phyloP scores from a whole-genome alignment of 2,113 vertebrate genomes.

The Megaceryle torquata region DNA sequence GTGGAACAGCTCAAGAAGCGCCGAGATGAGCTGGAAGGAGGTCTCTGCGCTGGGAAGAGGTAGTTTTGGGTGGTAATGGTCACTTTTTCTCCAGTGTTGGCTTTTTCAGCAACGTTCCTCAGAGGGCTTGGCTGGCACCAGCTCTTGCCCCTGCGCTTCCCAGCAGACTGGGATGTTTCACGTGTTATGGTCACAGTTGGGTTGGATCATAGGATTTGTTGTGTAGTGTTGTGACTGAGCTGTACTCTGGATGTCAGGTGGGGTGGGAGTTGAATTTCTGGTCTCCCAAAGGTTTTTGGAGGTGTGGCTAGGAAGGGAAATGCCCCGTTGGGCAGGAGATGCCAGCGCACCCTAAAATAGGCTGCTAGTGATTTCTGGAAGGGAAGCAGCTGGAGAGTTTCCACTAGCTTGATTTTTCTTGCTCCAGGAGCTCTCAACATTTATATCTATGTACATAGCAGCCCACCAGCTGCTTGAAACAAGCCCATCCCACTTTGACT shows the following conservation, averaged over 20 bases:
- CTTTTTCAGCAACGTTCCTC: rapidly evolving
- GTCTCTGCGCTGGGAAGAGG: not conserved
- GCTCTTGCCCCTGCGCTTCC: not conserved
- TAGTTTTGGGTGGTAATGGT: not conserved
- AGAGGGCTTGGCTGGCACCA: not conserved
- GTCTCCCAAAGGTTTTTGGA: not conserved
- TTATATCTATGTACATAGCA: not conserved
- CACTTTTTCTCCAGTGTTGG: not conserved
- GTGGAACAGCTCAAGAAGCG: not conserved
- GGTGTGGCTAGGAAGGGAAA: not conserved
- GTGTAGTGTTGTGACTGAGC: not conserved
- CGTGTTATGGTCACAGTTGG: not conserved
- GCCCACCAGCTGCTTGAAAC: not conserved
- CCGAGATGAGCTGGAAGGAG: not conserved
- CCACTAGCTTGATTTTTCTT: not conserved
- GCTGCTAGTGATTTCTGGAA: not conserved
- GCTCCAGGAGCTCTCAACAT: not conserved
- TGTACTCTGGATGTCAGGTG: not conserved
- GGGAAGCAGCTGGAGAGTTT: not conserved
- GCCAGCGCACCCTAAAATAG: rapidly evolving
- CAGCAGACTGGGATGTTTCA: rapidly evolving
- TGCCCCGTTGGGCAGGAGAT: not conserved
- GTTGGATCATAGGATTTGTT: not conserved
- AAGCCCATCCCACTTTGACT: not conserved
- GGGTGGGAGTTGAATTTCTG: not conserved